Percentiles rank a stretch among this genome's conserved stretches.
Conservation (phyloP, 2,113 vertebrate species). For the Raphicerus campestris region DNA sequence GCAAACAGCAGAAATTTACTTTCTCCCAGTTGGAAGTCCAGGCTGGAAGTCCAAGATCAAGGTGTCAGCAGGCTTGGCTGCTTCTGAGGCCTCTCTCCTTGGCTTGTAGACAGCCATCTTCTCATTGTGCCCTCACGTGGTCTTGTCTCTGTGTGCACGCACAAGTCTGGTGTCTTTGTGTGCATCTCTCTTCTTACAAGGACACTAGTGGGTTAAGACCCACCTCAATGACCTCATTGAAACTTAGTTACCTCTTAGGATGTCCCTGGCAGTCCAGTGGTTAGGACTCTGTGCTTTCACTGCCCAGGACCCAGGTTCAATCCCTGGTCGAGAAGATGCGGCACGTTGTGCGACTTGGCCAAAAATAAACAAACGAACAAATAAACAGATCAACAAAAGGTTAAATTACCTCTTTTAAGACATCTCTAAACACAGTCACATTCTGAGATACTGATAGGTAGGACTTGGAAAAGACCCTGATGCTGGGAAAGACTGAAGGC, state of each 20-base stretch:
- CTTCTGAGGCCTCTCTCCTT: neutral
- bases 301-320: neutral
- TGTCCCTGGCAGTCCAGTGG: neutral
- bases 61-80: neutral
- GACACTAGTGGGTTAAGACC: too few species aligned
- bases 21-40: neutral
- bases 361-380: neutral
- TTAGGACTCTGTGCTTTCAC: neutral
- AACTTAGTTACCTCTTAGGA: neutral
- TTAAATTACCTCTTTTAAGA: neutral
- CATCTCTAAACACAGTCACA: neutral
- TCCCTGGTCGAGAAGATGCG: neutral
- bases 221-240: neutral
- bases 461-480: neutral
- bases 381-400: neutral
- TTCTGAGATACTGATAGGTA: neutral
- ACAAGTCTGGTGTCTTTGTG: rapidly evolving
- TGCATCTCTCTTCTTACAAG: too few species aligned
- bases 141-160: neutral
- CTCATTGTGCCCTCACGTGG: rapidly evolving
- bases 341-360: rapidly evolving
- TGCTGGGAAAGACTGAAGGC: neutral
- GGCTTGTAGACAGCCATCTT: rapidly evolving
- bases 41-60: neutral
- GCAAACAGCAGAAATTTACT: neutral